Evolutionary conservation across 2,113 vertebrate species (phyloP), one percentile per base, ranked within the genome.

Genomic region (Rousettus leschenaultii): DNA sequence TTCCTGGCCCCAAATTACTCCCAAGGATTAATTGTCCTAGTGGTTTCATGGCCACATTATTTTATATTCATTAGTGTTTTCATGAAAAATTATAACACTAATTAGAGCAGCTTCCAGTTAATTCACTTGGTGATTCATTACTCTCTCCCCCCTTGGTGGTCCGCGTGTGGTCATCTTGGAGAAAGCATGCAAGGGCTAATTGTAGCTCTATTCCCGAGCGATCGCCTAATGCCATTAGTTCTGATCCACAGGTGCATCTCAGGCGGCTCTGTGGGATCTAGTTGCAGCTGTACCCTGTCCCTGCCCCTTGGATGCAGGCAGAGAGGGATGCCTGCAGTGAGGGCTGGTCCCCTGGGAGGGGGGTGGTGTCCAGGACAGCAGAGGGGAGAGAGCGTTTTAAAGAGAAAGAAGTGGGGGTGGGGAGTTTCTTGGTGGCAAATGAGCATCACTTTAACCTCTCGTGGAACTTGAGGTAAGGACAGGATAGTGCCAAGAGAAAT

Each of bases 21-120:
- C 48, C 11, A 80, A 75, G 91, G 94, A 93, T 97, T 97, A 96
- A 97, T 97, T 97, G 93, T 95, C 94, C 86, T 94, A 26, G 97
- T 97, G 97, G 97, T 97, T 97, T 97, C 96, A 95, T 93, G 86
- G 89, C 89, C 90, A 97, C 96, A 97, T 96, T 96, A 97, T 97
- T 97, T 97, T 93, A 97, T 98, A 97, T 98, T 97, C 97, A 97
- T 98, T 97, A 97, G 86, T 97, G 97, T 98, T 98, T 98, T 97
- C 88, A 96, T 97, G 97, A 98, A 98, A 97, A 97, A 97, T 97
- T 97, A 96, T 97, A 92, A 96, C 84, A 35, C 96, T 98, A 97
- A 98, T 98, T 98, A 97, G 90, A 95, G 80, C 16, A 0, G 92
- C 96, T 98, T 95, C 84, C 95, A 97, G 96, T 98, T 98, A 98